Conservation (phyloP, 2,888 invertebrate species). For the Dione juno region DNA sequence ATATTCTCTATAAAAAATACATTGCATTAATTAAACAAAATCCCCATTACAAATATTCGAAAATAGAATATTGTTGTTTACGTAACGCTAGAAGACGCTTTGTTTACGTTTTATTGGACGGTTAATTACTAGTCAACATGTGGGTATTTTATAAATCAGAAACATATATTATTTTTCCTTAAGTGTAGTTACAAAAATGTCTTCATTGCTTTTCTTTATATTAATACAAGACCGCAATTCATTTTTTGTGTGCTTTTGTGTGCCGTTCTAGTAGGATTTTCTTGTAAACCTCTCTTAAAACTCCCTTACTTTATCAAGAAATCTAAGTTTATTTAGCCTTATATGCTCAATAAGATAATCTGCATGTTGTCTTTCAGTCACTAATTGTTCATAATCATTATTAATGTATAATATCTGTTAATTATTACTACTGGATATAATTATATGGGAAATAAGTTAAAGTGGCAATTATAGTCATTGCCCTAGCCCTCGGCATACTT, state of each 20-base stretch:
- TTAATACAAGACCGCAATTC: background rate
- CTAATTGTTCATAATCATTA: background rate
- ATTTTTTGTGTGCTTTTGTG: no score
- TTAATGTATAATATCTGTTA: background rate
- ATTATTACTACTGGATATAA: background rate
- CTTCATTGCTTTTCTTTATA: background rate
- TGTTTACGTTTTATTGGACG: slow-evolving; percentile 6
- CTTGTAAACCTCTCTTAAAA: no score
- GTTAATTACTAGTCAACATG: slow-evolving; percentile 1
- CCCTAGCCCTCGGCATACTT: background rate
- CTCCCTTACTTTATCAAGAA: no score
- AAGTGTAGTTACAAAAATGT: background rate
- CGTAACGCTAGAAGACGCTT: background rate
- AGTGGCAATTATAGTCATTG: slow-evolving; percentile 8
- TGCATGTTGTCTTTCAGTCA: no score
- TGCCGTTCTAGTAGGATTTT: no score
- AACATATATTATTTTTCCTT: background rate
- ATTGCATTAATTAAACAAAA: background rate
- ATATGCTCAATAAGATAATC: no score
- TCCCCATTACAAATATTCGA: slow-evolving; percentile 2
- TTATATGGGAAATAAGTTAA: slow-evolving; percentile 4
- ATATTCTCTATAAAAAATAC: no score
- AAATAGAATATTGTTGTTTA: slow-evolving; percentile 8
- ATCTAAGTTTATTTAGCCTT: no score
- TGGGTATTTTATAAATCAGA: slow-evolving; percentile 5